Percentiles rank a stretch among this genome's conserved stretches.
These are phyloP conservation scores for Epirrhoe alternata DNA, from an alignment of 2,888 invertebrate species.

Conservation along the genomic window DNA sequence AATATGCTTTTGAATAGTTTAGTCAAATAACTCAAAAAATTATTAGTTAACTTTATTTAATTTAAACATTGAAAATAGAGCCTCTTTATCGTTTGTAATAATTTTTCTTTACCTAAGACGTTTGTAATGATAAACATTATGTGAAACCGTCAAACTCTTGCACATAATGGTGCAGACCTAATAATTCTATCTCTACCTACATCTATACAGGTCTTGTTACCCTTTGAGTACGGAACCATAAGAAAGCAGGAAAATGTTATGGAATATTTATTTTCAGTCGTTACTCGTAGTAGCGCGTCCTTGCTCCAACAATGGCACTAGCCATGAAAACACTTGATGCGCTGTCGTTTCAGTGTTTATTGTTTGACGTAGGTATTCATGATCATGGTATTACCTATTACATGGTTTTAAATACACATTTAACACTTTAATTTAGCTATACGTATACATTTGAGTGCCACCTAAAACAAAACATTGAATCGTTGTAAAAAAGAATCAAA, in stretches of 20 bases:
- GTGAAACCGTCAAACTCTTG: no score
- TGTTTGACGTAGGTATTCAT: constrained; percentile 15
- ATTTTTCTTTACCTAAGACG: no score
- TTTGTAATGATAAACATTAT: no score
- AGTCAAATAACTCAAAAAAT: no score
- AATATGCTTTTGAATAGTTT: no score
- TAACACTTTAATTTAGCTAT: background rate
- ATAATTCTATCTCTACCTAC: no score
- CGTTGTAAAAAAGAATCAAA: no score
- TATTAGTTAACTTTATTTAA: no score
- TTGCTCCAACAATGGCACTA: constrained; percentile 17
- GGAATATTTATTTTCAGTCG: background rate
- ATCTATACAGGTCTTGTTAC: no score
- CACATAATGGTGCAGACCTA: no score
- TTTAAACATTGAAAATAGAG: no score
- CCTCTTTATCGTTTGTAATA: no score
- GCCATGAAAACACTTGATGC: constrained; percentile 17
- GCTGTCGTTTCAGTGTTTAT: constrained; percentile 23
- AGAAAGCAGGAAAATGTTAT: background rate
- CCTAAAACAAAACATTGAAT: background rate
- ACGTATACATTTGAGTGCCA: background rate
- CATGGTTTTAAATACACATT: background rate
- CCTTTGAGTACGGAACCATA: background rate
- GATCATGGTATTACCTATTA: constrained; percentile 4
- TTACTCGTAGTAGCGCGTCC: background rate